These are phyloP conservation scores for Diaphora mendica DNA, from an alignment of 2,888 invertebrate species.

Conservation along the genomic window DNA sequence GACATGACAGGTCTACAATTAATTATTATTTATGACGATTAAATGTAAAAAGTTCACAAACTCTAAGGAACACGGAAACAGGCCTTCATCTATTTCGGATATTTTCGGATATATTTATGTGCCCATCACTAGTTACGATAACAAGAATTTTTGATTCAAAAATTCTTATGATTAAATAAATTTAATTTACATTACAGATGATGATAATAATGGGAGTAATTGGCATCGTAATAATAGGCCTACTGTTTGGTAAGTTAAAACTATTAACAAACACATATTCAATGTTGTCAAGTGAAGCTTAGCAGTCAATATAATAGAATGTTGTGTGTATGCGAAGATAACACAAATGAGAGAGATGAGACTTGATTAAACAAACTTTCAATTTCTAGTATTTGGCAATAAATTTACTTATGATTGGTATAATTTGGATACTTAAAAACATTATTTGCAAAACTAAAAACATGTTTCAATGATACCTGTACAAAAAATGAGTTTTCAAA, in stretches of 20 bases:
- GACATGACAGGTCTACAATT: too few relatives aligned
- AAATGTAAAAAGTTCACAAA: too few relatives aligned
- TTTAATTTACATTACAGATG: slow-evolving; percentile 87
- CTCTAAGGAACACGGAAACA: too few relatives aligned
- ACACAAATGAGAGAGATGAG: slow-evolving; percentile 17
- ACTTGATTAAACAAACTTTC: slow-evolving; percentile 23
- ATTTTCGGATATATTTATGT: too few relatives aligned
- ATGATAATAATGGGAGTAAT: slow-evolving; percentile 97
- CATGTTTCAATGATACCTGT: too few relatives aligned
- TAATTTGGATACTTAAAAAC: not conserved
- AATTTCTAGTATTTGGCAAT: not conserved
- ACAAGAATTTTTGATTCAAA: not conserved
- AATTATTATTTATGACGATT: too few relatives aligned
- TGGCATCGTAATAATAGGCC: slow-evolving; percentile 92
- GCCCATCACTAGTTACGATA: not conserved
- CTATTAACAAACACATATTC: slow-evolving; percentile 29
- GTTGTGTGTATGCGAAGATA: slow-evolving; percentile 25
- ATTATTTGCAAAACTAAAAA: not conserved
- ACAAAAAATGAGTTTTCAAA: too few relatives aligned
- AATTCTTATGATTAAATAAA: not conserved
- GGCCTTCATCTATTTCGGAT: too few relatives aligned
- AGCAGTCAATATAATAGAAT: slow-evolving; percentile 43
- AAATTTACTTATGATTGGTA: not conserved
- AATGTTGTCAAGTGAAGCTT: slow-evolving; percentile 59
- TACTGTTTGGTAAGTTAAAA: slow-evolving; percentile 93